Evolutionary conservation across 30 jellyfish, hydroid and myxozoan genomes (phyloP).

Genomic region (Turritopsis rubra): DNA sequence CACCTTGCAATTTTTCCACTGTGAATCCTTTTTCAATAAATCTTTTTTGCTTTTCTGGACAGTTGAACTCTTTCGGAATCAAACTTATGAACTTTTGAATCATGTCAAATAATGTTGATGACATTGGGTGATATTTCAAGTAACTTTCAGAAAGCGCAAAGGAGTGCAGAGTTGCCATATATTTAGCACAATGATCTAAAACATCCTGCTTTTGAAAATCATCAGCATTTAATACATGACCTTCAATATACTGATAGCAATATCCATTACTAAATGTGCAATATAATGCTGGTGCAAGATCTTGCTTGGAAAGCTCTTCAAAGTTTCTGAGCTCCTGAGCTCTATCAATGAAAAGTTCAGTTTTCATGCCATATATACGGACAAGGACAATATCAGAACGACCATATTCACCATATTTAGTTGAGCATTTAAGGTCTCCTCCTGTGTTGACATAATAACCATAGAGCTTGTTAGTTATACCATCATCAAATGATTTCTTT

Average conservation of each 20-base stretch:
- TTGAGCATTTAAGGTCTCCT: slow-evolving; percentile 16
- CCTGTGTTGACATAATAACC: slow-evolving; percentile 48
- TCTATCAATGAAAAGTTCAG: slow-evolving; percentile 81
- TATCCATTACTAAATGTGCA: slow-evolving; percentile 84
- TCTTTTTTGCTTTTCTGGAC: slow-evolving; percentile 60
- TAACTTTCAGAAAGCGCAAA: slow-evolving; percentile 48
- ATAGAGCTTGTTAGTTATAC: slow-evolving; percentile 71
- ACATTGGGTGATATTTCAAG: slow-evolving; percentile 71
- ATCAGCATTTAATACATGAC: slow-evolving; percentile 48
- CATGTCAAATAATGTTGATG: slow-evolving; percentile 40
- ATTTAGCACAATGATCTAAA: slow-evolving; percentile 36
- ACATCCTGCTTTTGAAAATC: slow-evolving; percentile 42
- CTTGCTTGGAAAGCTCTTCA: slow-evolving; percentile 48
- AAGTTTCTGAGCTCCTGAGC: slow-evolving; percentile 85
- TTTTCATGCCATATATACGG: slow-evolving; percentile 86
- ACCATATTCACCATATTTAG: slow-evolving; percentile 30
- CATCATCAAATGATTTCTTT: slow-evolving; percentile 71
- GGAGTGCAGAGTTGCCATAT: slow-evolving; percentile 67
- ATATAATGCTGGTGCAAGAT: slow-evolving; percentile 63
- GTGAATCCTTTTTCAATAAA: slow-evolving; percentile 10
- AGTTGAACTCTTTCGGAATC: slow-evolving; percentile 49
- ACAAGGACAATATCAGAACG: slow-evolving; percentile 78
- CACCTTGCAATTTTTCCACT: slow-evolving; percentile 30
- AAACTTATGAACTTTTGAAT: slow-evolving; percentile 32
- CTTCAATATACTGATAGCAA: slow-evolving; percentile 72